Evolutionary conservation across 2,888 invertebrate species (phyloP).

Genomic region (Dicyrtoma fusca): DNA sequence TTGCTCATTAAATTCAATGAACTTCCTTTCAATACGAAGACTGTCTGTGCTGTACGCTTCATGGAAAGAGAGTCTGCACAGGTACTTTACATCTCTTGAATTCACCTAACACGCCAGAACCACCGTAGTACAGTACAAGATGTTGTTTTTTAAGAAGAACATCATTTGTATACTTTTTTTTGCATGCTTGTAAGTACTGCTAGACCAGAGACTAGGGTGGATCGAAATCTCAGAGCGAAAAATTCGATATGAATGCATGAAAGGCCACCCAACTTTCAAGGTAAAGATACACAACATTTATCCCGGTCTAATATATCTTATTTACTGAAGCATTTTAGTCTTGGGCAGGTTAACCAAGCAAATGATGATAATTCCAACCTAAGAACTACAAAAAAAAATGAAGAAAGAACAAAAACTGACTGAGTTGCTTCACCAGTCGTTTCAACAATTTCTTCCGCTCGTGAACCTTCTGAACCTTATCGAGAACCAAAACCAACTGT

Average conservation of each 20-base stretch:
- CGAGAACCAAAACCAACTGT: too few species aligned
- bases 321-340: background rate
- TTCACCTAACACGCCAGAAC: too few species aligned
- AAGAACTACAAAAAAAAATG: too few species aligned
- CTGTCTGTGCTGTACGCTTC: too few species aligned
- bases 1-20: too few species aligned
- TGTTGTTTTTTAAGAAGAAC: background rate
- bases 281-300: background rate
- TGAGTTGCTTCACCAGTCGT: background rate
- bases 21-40: too few species aligned
- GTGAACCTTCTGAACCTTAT: too few species aligned
- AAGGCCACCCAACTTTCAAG: conserved; percentile 7
- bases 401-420: too few species aligned
- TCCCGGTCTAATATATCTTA: background rate
- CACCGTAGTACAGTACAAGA: background rate
- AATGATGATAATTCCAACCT: too few species aligned
- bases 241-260: conserved; percentile 8
- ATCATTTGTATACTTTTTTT: too few species aligned
- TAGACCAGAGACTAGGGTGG: background rate
- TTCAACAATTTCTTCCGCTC: background rate
- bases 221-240: background rate
- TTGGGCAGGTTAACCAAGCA: background rate
- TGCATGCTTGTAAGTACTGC: background rate
- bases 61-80: too few species aligned
- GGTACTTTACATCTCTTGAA: too few species aligned